Percentiles rank a stretch among this genome's conserved stretches.
Evolutionary conservation across 2,113 vertebrate species (phyloP).

Genomic region (Mustelus asterias): DNA sequence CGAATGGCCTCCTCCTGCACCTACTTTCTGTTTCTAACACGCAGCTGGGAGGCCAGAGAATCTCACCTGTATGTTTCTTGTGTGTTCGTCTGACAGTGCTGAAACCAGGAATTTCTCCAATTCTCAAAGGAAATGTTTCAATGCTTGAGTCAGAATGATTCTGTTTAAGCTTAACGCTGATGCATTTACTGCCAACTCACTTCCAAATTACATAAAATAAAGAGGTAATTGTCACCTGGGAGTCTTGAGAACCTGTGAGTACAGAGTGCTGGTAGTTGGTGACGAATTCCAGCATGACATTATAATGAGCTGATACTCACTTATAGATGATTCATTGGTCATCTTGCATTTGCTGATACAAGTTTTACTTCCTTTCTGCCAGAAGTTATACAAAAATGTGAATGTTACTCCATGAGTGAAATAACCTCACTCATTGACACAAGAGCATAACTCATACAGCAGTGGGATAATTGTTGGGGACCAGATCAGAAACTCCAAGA

Average conservation of each 20-base stretch:
- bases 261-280: background rate
- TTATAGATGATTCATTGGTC: no score
- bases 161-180: background rate
- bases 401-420: background rate
- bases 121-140: background rate
- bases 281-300: background rate
- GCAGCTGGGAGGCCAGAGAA: no score
- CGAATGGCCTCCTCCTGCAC: no score
- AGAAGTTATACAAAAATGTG: background rate
- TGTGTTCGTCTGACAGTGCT: background rate
- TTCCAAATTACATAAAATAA: background rate
- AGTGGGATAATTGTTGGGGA: background rate
- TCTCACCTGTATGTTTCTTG: no score
- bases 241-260: background rate
- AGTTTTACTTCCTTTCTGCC: background rate
- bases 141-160: background rate
- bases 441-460: background rate
- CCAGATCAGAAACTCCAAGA: no score
- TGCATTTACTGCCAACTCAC: background rate
- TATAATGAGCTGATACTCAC: background rate
- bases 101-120: background rate
- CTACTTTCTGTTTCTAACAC: no score
- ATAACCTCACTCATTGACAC: background rate
- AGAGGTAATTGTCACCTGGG: background rate
- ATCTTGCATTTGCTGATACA: background rate